Conservation (phyloP, 23 tunicate genomes). For the Trididemnum miniatum region DNA sequence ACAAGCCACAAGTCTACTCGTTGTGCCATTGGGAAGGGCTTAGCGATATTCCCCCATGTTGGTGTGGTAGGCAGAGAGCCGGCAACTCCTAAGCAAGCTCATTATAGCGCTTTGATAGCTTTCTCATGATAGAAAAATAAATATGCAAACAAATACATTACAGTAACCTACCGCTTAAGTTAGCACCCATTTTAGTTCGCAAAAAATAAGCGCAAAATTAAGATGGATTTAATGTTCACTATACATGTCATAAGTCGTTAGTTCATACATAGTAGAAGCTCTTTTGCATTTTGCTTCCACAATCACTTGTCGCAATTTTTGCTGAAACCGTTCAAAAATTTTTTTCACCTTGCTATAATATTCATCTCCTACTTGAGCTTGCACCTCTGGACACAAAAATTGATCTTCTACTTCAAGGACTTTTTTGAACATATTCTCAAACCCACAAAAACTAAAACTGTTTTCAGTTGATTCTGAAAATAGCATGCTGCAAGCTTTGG, state of each 20-base stretch:
- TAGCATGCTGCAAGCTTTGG: neutral
- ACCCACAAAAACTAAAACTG: neutral
- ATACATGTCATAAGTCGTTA: neutral
- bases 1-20: no score
- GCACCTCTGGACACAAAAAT: neutral
- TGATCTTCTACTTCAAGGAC: neutral
- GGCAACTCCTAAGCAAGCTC: no score
- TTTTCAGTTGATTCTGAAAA: neutral
- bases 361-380: neutral
- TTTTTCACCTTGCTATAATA: neutral
- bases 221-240: neutral
- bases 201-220: neutral
- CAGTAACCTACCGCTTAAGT: neutral
- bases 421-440: neutral
- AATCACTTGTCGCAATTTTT: neutral
- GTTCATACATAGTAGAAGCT: neutral
- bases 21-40: no score
- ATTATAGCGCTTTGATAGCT: no score
- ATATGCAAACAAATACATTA: no score
- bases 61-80: no score
- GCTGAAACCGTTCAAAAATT: neutral
- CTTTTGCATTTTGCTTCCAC: neutral
- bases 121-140: no score
- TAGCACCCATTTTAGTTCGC: neutral
- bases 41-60: no score